Conservation (phyloP, 2,888 invertebrate genomes). For the Unio delphinus region DNA sequence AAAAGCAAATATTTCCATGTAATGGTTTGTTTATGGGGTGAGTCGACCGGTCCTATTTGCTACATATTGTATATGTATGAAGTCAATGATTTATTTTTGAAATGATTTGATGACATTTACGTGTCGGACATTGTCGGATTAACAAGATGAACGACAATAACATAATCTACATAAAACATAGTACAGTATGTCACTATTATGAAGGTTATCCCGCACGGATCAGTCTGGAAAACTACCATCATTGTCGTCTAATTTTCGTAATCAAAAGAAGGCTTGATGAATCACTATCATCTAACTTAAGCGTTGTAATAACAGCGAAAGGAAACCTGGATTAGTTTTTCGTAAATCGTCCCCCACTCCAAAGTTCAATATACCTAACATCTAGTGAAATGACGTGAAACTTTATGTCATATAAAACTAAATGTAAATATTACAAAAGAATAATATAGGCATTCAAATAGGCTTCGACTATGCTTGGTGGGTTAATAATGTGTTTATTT, state of each 20-base stretch:
- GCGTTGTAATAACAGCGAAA: no score
- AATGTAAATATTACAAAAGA: no score
- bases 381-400: no score
- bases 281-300: not conserved
- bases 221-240: constrained; percentile 80
- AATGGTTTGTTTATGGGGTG: no score
- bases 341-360: no score
- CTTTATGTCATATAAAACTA: no score
- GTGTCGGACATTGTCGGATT: constrained; percentile 85
- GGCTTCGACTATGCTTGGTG: no score
- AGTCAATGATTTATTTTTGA: not conserved
- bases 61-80: not conserved
- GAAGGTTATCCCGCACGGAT: constrained; percentile 89
- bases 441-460: no score
- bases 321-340: no score
- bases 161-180: constrained; percentile 89
- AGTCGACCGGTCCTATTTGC: not conserved
- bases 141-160: constrained; percentile 86
- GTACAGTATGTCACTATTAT: constrained; percentile 85
- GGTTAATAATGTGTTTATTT: no score
- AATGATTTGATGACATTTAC: constrained; percentile 72
- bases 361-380: no score
- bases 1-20: no score
- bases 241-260: constrained; percentile 19
- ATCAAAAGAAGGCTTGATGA: not conserved